Percentiles rank a stretch among this genome's conserved stretches.
Evolutionary conservation across 2,113 vertebrate species (phyloP).

Genomic region (Lepus timidus): DNA sequence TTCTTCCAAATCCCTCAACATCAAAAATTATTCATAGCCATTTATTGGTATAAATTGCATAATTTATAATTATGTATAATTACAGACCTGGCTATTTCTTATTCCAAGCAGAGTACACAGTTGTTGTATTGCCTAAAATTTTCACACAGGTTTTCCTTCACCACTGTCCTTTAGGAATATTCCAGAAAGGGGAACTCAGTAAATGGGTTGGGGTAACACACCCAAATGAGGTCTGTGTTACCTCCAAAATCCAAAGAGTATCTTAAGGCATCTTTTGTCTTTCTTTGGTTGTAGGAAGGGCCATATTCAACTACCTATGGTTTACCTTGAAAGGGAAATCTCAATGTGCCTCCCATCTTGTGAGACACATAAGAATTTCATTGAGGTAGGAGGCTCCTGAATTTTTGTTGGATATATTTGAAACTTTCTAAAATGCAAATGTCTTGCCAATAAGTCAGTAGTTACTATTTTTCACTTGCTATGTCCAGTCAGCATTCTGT

Average conservation of each 20-base stretch:
- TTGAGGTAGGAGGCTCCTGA: not conserved
- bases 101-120: not conserved
- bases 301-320: not conserved
- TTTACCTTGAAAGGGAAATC: not conserved
- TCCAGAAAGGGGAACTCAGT: not conserved
- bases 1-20: not conserved
- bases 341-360: not conserved
- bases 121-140: not conserved
- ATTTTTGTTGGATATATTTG: constrained; percentile 2
- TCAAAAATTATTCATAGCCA: constrained; percentile 2
- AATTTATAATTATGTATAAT: not conserved
- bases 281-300: not conserved
- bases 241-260: not conserved
- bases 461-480: not conserved
- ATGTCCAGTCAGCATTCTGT: not conserved
- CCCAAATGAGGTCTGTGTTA: not conserved
- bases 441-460: not conserved
- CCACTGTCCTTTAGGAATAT: not conserved
- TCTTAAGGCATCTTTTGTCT: not conserved
- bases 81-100: not conserved
- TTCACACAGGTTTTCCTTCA: not conserved
- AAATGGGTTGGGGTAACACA: not conserved
- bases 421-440: not conserved
- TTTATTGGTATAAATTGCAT: not conserved
- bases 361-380: not conserved